Conservation (phyloP, 2,797 vertebrate species). For the Hippocampus kuda region DNA sequence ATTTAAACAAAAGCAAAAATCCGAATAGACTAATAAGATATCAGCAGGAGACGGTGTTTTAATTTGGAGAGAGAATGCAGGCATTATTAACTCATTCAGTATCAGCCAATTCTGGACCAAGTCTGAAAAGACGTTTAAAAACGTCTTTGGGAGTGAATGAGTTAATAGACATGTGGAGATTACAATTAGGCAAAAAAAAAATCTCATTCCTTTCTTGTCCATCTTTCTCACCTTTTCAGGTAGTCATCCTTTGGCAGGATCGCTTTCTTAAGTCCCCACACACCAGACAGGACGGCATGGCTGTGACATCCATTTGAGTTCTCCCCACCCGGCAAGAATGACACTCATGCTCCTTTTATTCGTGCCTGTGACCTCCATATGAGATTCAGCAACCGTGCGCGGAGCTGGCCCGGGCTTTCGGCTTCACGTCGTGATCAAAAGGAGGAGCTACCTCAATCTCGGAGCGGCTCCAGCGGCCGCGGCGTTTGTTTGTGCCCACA, state of each 20-base stretch:
- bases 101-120: too few relatives aligned
- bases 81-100: too few relatives aligned
- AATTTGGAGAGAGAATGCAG: conserved; percentile 6
- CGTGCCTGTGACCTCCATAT: conserved; percentile 24
- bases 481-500: conserved; percentile 29
- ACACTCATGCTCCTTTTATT: conserved; percentile 10
- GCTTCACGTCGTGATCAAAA: conserved; percentile 12
- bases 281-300: conserved; percentile 20
- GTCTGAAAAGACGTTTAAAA: too few relatives aligned
- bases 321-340: conserved; percentile 8
- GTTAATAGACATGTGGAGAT: conserved; percentile 9
- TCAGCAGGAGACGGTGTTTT: background rate
- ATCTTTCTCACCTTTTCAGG: conserved; percentile 49
- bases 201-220: conserved; percentile 34
- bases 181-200: background rate
- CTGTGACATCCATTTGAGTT: conserved; percentile 26
- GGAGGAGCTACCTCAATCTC: conserved; percentile 12
- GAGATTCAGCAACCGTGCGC: conserved; percentile 22
- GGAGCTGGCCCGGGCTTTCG: conserved; percentile 23
- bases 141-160: too few relatives aligned
- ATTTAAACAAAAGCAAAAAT: background rate
- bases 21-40: background rate
- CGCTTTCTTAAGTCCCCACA: conserved; percentile 21
- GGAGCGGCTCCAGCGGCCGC: conserved; percentile 15
- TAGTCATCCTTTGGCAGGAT: conserved; percentile 29